Evolutionary conservation across 2,113 vertebrate species (phyloP).

Genomic region (Oryzias celebensis): DNA sequence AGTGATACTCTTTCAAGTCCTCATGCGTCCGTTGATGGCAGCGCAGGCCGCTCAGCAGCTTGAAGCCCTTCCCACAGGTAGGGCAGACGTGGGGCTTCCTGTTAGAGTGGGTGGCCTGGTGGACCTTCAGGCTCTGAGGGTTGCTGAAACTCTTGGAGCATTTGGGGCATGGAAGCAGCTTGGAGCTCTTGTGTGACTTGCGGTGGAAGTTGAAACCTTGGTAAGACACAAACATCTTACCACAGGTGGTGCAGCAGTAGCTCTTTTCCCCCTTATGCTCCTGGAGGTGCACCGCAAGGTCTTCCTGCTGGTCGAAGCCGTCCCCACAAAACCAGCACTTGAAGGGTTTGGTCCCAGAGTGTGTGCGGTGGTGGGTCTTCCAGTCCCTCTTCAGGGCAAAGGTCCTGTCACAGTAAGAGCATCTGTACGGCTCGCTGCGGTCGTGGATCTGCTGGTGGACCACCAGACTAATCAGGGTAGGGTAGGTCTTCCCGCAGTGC

Average conservation of each 20-base stretch:
- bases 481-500: slow-evolving; percentile 60
- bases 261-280: slow-evolving; percentile 46
- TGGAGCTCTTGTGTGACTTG: slow-evolving; percentile 26
- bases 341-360: slow-evolving; percentile 59
- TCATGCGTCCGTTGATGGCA: slow-evolving; percentile 57
- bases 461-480: slow-evolving; percentile 49
- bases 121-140: slow-evolving; percentile 60
- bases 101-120: slow-evolving; percentile 59
- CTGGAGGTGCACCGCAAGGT: slow-evolving; percentile 42
- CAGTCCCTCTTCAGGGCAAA: slow-evolving; percentile 61
- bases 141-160: slow-evolving; percentile 59
- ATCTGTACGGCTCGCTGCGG: slow-evolving; percentile 43
- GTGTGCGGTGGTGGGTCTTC: slow-evolving; percentile 61
- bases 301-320: slow-evolving; percentile 34
- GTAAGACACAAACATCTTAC: slow-evolving; percentile 63
- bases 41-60: slow-evolving; percentile 55
- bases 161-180: slow-evolving; percentile 41
- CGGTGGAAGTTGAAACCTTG: slow-evolving; percentile 66
- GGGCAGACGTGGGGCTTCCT: slow-evolving; percentile 53
- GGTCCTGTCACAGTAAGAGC: slow-evolving; percentile 55
- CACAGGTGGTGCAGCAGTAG: slow-evolving; percentile 49
- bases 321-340: slow-evolving; percentile 65
- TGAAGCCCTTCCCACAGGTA: slow-evolving; percentile 59
- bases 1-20: slow-evolving; percentile 49
- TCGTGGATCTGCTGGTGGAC: slow-evolving; percentile 62